Conservation (phyloP, 1,140 invertebrate genomes). For the Glossosoma conforme region DNA sequence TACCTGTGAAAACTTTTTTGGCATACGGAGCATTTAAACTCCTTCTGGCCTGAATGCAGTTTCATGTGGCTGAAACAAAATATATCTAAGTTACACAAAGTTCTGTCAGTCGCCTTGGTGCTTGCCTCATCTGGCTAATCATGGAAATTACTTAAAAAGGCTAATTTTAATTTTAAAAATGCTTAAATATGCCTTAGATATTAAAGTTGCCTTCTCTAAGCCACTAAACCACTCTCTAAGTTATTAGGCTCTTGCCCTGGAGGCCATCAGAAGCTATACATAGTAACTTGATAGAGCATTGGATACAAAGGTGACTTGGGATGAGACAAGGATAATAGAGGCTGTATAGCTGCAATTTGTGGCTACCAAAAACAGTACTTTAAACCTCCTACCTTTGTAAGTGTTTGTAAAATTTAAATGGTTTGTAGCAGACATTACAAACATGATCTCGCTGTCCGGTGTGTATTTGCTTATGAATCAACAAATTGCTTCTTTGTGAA, state of each 20-base stretch:
- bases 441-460: conserved; percentile 23
- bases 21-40: conserved; percentile 29
- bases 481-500: conserved; percentile 27
- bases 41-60: conserved; percentile 24
- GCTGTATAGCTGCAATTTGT: neutral
- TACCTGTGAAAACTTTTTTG: conserved; percentile 30
- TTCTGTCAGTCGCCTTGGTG: no score
- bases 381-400: conserved; percentile 26
- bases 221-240: no score
- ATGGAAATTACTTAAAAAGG: neutral
- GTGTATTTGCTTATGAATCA: conserved; percentile 29
- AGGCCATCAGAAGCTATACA: no score
- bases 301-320: no score
- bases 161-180: neutral
- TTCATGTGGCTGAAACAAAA: conserved; percentile 26
- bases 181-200: no score
- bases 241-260: no score
- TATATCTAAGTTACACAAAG: conserved; percentile 1
- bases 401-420: conserved; percentile 31
- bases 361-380: no score
- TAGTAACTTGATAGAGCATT: no score
- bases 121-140: neutral
- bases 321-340: neutral
- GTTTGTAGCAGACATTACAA: conserved; percentile 22
- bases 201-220: no score